Conservation (phyloP, 1,140 invertebrate species). For the Cydia fagiglandana region DNA sequence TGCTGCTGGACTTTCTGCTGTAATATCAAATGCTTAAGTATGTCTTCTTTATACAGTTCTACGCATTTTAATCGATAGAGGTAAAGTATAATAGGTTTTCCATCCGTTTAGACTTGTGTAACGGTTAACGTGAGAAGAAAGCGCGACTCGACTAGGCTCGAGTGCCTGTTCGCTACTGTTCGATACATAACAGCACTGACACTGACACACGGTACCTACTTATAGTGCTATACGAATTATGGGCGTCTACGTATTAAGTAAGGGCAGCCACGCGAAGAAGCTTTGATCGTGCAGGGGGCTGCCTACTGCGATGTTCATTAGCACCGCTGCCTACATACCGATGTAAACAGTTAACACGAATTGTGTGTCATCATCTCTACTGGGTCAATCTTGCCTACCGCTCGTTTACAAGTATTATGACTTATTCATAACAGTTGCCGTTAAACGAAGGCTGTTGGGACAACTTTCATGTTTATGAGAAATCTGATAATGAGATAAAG, state of each 20-base stretch:
- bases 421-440: constrained; percentile 10
- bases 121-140: constrained; percentile 47
- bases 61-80: background rate
- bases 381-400: constrained; percentile 12
- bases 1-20: too few relatives aligned
- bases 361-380: constrained; percentile 22
- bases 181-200: constrained; percentile 12
- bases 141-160: constrained; percentile 42
- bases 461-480: constrained; percentile 20
- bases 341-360: constrained; percentile 30
- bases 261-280: constrained; percentile 31
- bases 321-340: constrained; percentile 24
- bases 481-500: background rate
- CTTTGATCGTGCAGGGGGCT: constrained; percentile 26
- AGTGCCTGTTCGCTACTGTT: constrained; percentile 19
- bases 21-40: background rate
- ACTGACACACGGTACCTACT: background rate
- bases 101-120: constrained; percentile 19
- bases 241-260: constrained; percentile 27
- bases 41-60: background rate
- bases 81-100: constrained; percentile 15
- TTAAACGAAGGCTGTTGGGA: constrained; percentile 12
- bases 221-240: constrained; percentile 12
- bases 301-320: constrained; percentile 18
- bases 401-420: constrained; percentile 18